Evolutionary conservation across 1,140 invertebrate species (phyloP).

Genomic region (Homarus americanus): DNA sequence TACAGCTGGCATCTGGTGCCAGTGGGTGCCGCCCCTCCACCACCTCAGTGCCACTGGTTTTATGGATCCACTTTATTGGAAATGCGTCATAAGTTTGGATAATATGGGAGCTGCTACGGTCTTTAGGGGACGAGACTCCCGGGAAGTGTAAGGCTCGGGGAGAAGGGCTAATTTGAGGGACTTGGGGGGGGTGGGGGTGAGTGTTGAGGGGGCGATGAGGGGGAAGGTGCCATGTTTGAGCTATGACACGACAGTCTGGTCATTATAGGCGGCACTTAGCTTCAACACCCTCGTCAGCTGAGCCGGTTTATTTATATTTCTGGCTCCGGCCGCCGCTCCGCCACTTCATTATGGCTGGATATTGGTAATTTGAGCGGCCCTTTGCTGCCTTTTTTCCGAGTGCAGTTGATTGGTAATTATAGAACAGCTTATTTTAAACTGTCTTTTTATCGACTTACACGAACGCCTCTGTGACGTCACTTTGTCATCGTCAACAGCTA

Average conservation of each 20-base stretch:
- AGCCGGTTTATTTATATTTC: neutral
- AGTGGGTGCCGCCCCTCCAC: neutral
- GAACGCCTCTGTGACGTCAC: neutral
- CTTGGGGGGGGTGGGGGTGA: too few relatives aligned
- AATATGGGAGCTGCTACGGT: slow-evolving; percentile 14
- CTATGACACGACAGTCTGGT: neutral
- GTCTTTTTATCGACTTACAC: neutral
- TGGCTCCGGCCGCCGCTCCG: neutral
- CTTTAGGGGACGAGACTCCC: too few relatives aligned
- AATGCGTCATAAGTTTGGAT: slow-evolving; percentile 32
- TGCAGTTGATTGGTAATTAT: neutral
- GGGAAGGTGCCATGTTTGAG: neutral
- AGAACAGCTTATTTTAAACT: neutral
- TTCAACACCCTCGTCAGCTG: neutral
- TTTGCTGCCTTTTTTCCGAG: neutral
- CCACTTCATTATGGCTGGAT: neutral
- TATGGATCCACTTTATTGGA: slow-evolving; percentile 34
- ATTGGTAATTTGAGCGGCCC: neutral
- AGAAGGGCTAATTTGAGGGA: neutral
- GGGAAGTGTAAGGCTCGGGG: too few relatives aligned
- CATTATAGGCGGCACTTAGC: neutral
- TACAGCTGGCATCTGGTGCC: neutral
- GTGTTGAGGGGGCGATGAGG: too few relatives aligned
- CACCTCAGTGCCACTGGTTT: neutral
- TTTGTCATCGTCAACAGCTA: neutral